phyloP scores from a whole-genome alignment of 2,113 vertebrate species.

The Daubentonia madagascariensis region DNA sequence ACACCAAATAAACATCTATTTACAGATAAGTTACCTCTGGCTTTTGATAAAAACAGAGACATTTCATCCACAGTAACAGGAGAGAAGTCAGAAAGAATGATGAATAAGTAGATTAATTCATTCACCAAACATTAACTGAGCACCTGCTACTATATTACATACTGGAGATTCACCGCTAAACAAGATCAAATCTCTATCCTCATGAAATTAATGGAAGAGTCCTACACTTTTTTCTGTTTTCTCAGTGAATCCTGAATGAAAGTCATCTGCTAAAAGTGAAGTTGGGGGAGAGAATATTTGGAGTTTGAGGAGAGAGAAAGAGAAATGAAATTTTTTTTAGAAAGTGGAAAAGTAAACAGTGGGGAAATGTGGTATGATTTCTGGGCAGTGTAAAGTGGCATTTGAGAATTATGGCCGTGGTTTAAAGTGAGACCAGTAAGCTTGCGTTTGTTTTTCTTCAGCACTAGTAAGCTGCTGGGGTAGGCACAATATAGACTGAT shows the following conservation, averaged over 20 bases:
- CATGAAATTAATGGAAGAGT: not conserved
- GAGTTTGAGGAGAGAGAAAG: not conserved
- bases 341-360: not conserved
- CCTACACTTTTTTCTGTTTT: slow-evolving; percentile 17
- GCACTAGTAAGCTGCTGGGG: not conserved
- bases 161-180: not conserved
- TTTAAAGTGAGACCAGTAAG: not conserved
- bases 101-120: not conserved
- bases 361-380: slow-evolving; percentile 27
- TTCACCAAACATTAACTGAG: not conserved
- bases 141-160: not conserved
- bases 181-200: not conserved
- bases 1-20: not conserved
- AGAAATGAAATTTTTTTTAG: not conserved
- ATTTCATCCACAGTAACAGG: not conserved
- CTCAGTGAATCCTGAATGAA: not conserved
- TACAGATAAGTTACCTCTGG: not conserved
- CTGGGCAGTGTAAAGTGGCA: not conserved
- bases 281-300: not conserved
- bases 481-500: not conserved
- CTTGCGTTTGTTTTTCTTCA: slow-evolving; percentile 14
- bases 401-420: not conserved
- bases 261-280: not conserved
- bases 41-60: slow-evolving; percentile 2
- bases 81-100: slow-evolving; percentile 28